Percentiles rank a stretch among this genome's conserved stretches.
phyloP scores from a whole-genome alignment of 2,797 vertebrate species.

The Sebastes nivosus region DNA sequence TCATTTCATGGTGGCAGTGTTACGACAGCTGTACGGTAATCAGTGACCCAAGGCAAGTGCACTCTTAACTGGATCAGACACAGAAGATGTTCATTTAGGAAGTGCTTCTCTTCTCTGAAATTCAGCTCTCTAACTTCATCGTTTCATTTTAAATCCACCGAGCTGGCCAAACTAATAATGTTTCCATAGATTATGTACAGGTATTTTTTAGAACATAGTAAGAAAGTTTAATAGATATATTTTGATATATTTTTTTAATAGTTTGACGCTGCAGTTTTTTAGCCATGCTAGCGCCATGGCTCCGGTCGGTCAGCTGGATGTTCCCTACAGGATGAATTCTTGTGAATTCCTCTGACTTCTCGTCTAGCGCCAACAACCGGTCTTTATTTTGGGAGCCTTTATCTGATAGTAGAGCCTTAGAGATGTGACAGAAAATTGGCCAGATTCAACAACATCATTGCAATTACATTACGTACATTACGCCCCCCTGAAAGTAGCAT shows the following conservation, averaged over 20 bases:
- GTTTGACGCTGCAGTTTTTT: too few species aligned
- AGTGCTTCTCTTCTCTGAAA: background rate
- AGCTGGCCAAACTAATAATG: background rate
- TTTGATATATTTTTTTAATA: background rate
- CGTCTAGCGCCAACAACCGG: too few species aligned
- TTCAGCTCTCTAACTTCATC: background rate
- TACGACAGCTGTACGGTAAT: background rate
- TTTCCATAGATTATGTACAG: background rate
- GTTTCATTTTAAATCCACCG: background rate
- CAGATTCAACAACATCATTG: background rate
- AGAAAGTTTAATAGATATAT: background rate
- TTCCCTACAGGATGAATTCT: background rate
- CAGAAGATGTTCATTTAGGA: background rate
- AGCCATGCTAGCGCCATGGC: too few species aligned
- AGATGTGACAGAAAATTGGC: background rate
- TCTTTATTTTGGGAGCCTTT: background rate
- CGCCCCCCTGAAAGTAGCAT: background rate
- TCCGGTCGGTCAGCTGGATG: background rate
- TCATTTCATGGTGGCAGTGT: slow-evolving; percentile 21
- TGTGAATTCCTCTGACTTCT: background rate
- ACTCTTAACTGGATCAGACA: slow-evolving; percentile 8
- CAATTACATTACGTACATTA: background rate
- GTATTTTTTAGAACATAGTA: background rate
- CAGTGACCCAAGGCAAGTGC: slow-evolving; percentile 3
- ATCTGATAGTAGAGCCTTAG: background rate